phyloP scores from a whole-genome alignment of 2,113 vertebrate species.

The Panurus biarmicus region DNA sequence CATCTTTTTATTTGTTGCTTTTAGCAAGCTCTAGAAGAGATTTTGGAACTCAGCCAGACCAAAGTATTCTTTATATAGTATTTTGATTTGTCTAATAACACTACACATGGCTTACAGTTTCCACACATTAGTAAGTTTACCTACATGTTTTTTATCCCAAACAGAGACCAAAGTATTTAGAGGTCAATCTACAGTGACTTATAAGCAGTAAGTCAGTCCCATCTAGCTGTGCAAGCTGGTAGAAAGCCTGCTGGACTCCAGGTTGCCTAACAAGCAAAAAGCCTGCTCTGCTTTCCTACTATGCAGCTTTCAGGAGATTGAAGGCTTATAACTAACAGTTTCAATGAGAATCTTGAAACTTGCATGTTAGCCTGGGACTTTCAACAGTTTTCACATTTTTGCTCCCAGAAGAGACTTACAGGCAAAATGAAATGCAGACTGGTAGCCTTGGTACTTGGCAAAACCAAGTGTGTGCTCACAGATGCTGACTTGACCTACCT shows the following conservation, averaged over 20 bases:
- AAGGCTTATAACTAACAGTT: neutral
- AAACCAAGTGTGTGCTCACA: neutral
- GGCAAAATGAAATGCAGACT: neutral
- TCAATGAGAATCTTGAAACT: neutral
- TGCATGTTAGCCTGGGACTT: neutral
- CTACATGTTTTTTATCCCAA: neutral
- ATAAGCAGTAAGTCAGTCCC: neutral
- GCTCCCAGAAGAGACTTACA: neutral
- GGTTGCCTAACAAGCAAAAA: neutral
- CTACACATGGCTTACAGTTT: neutral
- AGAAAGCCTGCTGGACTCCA: neutral
- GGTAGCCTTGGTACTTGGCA: neutral
- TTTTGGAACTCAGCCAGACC: neutral
- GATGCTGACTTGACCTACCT: neutral
- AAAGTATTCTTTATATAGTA: neutral
- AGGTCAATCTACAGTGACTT: neutral
- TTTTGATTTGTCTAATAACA: neutral
- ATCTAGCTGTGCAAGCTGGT: neutral
- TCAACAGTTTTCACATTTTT: neutral
- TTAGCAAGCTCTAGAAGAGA: neutral
- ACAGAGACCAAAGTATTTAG: neutral
- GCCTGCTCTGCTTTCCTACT: neutral
- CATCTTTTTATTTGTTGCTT: conserved; percentile 26
- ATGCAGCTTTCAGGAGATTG: neutral
- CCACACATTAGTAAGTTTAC: neutral